Base-by-base conservation (phyloP, 2,888 invertebrate species). In the Resseliella maxima region DNA sequence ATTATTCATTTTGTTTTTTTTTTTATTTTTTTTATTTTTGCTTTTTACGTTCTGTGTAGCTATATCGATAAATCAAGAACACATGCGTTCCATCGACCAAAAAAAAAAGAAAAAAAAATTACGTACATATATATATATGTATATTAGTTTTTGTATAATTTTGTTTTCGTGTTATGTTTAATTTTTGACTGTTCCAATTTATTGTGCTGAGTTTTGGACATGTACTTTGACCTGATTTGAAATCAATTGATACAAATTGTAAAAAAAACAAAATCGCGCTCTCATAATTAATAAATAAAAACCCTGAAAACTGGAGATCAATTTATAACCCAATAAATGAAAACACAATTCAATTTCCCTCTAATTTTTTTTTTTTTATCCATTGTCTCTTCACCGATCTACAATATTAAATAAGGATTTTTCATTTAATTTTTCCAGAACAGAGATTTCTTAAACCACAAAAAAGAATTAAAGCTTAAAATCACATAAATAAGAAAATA, bases 391-490 rank as follows among this genome's bases (percentile, higher is more conserved):
- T 21, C 27, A 59, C n/a, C 46, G 8, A 50, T 50, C 8, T 15
- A n/a, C 5, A n/a, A 59, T 24, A 72, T 31, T 31, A 72, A 72
- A 31, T 35, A 35, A 72, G 31, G 24, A 5, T 24, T 59, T 59
- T 59, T 41, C 5, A 31, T 72, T 72, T 72, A 31, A 27, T 35
- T 72, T 31, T 35, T 72, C 31, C 72, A 72, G 72, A 72, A 72
- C 72, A 72, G 72, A 72, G 72, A 72, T 72, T 72, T 72, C 72
- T 72, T 72, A 31, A 72, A 72, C 72, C 72, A 72, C 59, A 27
- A 27, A 21, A 50, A 72, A 2, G 15, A 72, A 72, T 10, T 31
- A 72, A 72, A 72, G 35, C 72, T 72, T 72, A 72, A 72, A 72
- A 72, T 72, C 72, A 72, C 72, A 27, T 35, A 72, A 27, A 72